Conservation (phyloP, 2,113 vertebrate genomes). For the Hoplias malabaricus region DNA sequence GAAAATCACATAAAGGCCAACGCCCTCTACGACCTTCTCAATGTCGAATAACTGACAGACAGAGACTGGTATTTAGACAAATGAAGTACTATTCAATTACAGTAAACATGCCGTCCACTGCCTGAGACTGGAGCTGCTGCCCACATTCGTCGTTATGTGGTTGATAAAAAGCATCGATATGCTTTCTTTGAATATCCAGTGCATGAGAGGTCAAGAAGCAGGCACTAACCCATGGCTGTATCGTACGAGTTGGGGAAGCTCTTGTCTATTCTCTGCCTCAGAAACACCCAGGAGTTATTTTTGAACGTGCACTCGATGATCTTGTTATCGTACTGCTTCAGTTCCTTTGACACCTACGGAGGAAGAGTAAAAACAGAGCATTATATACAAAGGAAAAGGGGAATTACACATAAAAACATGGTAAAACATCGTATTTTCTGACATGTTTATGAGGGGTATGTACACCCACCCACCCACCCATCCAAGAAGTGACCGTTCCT, state of each 20-base stretch:
- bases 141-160: not conserved
- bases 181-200: not conserved
- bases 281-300: conserved; percentile 96
- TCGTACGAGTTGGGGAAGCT: conserved; percentile 98
- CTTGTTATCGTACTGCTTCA: conserved; percentile 97
- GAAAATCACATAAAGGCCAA: no score
- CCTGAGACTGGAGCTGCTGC: not conserved
- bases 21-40: no score
- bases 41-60: no score
- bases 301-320: conserved; percentile 98
- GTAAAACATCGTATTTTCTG: not conserved
- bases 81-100: not conserved
- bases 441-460: not conserved
- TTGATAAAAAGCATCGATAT: not conserved
- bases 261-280: conserved; percentile 97
- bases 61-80: not conserved
- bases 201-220: not conserved
- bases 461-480: no score
- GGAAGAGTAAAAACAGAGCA: conserved; percentile 26
- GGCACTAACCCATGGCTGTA: conserved; percentile 93
- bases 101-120: not conserved
- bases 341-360: conserved; percentile 89
- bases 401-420: not conserved
- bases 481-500: no score
- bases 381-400: not conserved